These are phyloP conservation scores for Anhinga rufa DNA, from an alignment of 2,113 vertebrate species.

Conservation along the genomic window DNA sequence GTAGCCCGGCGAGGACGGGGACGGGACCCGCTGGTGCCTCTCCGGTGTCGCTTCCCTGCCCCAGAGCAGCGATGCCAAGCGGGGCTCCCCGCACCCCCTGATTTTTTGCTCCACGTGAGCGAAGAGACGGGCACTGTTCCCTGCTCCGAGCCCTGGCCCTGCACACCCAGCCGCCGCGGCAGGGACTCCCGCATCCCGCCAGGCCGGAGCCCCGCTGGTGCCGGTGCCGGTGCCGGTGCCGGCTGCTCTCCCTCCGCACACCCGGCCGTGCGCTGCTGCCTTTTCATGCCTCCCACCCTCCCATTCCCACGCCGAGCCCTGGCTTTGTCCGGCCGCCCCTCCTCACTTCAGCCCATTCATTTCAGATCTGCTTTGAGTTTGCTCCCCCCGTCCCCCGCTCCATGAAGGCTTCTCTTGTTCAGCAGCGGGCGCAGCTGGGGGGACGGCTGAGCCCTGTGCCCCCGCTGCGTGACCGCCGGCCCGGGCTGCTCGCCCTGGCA, in stretches of 20 bases:
- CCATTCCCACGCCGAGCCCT: not conserved
- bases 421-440: not conserved
- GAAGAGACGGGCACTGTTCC: not conserved
- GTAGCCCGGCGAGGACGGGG: fast-evolving
- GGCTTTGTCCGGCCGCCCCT: not conserved
- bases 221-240: not conserved
- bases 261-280: not conserved
- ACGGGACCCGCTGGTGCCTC: not conserved
- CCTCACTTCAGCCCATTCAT: not conserved
- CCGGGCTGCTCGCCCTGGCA: fast-evolving
- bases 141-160: not conserved
- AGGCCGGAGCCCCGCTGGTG: too few species aligned
- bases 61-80: fast-evolving
- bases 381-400: not conserved
- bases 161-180: not conserved
- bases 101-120: not conserved
- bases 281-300: not conserved
- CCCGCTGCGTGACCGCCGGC: fast-evolving
- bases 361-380: not conserved
- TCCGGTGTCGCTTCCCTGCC: not conserved
- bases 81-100: too few species aligned
- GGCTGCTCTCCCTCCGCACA: not conserved
- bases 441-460: fast-evolving
- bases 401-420: not conserved
- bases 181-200: not conserved